phyloP scores from a whole-genome alignment of 2,888 invertebrate species.

The Ophion ventricosus region DNA sequence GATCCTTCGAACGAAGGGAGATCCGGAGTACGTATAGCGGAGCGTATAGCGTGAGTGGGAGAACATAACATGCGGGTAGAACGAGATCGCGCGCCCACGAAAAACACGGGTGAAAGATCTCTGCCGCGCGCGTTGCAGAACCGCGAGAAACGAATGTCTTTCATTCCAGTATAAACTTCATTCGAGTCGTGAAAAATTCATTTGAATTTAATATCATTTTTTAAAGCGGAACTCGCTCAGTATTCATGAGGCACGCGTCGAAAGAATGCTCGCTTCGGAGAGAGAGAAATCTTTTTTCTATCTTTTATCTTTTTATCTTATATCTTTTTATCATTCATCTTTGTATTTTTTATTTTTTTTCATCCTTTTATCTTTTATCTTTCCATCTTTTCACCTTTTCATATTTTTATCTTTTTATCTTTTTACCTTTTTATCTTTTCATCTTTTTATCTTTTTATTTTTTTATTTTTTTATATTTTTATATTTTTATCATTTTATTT shows the following conservation, averaged over 20 bases:
- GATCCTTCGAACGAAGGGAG: slow-evolving; percentile 70
- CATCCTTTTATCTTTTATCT: not conserved
- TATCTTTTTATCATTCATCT: not conserved
- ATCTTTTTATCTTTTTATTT: not conserved
- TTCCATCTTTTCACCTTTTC: no score
- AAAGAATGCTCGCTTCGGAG: not conserved
- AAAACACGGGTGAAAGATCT: slow-evolving; percentile 36
- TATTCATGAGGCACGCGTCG: not conserved
- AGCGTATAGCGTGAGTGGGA: slow-evolving; percentile 28
- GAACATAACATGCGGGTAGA: slow-evolving; percentile 36
- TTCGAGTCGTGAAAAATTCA: slow-evolving; percentile 53
- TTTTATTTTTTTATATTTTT: not conserved
- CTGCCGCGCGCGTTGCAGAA: slow-evolving; percentile 7
- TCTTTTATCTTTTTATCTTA: not conserved
- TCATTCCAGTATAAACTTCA: slow-evolving; percentile 20
- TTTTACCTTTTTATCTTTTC: not conserved
- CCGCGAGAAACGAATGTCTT: slow-evolving; percentile 44
- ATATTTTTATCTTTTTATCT: no score
- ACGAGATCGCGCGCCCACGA: slow-evolving; percentile 52
- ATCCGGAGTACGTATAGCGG: slow-evolving; percentile 21
- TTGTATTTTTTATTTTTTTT: no score
- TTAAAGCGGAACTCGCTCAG: not conserved
- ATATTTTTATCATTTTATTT: not conserved
- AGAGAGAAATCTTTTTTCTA: not conserved
- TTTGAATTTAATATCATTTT: slow-evolving; percentile 26